phyloP scores from a whole-genome alignment of 2,888 invertebrate genomes.

The Eilema griseolum region DNA sequence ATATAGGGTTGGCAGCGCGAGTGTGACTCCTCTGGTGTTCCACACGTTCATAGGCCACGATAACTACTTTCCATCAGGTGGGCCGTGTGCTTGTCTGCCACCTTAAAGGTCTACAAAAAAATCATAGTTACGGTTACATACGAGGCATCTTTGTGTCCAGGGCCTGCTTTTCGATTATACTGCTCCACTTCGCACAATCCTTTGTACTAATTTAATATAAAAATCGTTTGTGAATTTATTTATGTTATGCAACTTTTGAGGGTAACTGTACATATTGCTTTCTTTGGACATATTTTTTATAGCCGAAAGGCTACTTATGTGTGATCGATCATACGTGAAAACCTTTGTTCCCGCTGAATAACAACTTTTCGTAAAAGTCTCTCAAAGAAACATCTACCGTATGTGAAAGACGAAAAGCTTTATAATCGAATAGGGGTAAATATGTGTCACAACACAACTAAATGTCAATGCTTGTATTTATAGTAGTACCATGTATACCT shows the following conservation, averaged over 20 bases:
- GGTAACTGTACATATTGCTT: background rate
- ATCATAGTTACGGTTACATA: too few species aligned
- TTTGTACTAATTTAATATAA: too few species aligned
- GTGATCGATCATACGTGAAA: slow-evolving; percentile 70
- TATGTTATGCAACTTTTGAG: background rate
- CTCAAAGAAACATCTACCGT: slow-evolving; percentile 27
- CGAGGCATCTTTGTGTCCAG: background rate
- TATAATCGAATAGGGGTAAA: slow-evolving; percentile 6
- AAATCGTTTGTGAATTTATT: background rate
- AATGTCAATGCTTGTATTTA: slow-evolving; percentile 37
- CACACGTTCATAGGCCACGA: too few species aligned
- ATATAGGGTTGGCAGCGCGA: too few species aligned
- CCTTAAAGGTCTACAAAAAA: too few species aligned
- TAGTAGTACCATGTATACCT: slow-evolving; percentile 23
- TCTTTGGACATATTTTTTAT: slow-evolving; percentile 44
- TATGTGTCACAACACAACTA: slow-evolving; percentile 14
- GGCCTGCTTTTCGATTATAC: background rate
- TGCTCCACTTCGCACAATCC: background rate
- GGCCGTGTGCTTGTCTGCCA: too few species aligned
- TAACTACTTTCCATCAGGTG: too few species aligned
- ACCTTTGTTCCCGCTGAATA: slow-evolving; percentile 40
- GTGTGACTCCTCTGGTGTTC: too few species aligned
- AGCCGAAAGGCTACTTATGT: slow-evolving; percentile 61
- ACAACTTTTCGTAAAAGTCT: slow-evolving; percentile 46
- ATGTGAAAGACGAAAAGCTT: slow-evolving; percentile 15